Percentiles rank a stretch among this genome's conserved stretches.
Conservation (phyloP, 2,113 vertebrate genomes). For the Platycercus adscitus region DNA sequence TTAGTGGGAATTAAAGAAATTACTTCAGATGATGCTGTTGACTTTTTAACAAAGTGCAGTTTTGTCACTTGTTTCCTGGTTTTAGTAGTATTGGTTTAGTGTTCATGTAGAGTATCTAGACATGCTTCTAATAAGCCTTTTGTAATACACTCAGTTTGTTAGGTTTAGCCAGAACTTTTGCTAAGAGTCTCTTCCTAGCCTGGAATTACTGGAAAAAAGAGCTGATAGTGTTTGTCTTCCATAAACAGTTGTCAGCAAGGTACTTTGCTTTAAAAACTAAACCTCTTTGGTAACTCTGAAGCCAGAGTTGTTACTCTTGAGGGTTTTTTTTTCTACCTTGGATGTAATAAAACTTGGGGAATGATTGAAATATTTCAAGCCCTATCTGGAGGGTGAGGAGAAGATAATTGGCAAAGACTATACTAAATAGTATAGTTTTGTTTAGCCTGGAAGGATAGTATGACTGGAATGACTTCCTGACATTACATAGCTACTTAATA, state of each 20-base stretch:
- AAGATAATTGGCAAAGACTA: not conserved
- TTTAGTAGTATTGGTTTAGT: not conserved
- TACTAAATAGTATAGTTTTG: not conserved
- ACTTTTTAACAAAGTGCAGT: not conserved
- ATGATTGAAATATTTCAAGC: not conserved
- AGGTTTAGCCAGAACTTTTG: not conserved
- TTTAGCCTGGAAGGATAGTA: not conserved
- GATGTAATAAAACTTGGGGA: not conserved
- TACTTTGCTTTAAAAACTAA: not conserved
- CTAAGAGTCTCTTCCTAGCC: not conserved
- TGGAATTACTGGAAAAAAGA: not conserved
- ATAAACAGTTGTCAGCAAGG: not conserved
- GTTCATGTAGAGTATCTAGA: not conserved
- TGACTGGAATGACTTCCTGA: not conserved
- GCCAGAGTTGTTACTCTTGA: not conserved
- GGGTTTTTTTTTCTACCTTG: not conserved
- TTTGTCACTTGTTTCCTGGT: not conserved
- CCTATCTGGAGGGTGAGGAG: not conserved
- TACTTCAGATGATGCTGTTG: not conserved
- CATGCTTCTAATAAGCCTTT: not conserved
- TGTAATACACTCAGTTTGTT: not conserved
- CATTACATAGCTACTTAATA: not conserved
- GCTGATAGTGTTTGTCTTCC: not conserved
- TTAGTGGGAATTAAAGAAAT: not conserved
- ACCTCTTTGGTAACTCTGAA: not conserved